These are phyloP conservation scores for Ctena decussata DNA, from an alignment of 2,888 invertebrate genomes.

Conservation along the genomic window DNA sequence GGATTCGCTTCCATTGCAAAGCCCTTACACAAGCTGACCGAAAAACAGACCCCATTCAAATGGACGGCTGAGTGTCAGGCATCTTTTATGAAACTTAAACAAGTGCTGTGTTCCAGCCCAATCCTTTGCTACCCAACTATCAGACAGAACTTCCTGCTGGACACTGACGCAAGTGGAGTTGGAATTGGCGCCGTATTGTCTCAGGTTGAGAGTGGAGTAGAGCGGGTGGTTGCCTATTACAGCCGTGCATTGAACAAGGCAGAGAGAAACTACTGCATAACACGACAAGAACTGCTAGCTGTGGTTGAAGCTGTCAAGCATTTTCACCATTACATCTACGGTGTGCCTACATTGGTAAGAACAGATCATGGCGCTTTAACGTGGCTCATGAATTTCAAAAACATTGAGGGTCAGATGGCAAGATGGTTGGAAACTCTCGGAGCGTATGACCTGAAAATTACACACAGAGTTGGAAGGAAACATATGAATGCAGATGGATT, in stretches of 20 bases:
- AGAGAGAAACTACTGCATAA: too few species aligned
- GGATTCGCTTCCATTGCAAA: conserved; percentile 3
- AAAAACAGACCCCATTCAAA: background rate
- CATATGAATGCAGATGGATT: conserved; percentile 2
- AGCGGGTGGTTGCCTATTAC: too few species aligned
- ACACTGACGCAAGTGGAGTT: too few species aligned
- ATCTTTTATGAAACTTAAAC: background rate
- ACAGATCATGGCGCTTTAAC: background rate
- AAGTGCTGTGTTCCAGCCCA: background rate
- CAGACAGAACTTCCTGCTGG: too few species aligned
- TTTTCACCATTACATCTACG: conserved; percentile 2
- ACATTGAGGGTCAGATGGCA: background rate
- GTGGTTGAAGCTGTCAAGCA: too few species aligned
- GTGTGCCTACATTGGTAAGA: background rate
- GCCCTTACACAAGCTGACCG: background rate
- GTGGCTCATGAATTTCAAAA: conserved; percentile 13
- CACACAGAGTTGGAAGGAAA: too few species aligned
- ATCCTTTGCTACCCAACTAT: background rate
- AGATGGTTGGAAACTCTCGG: conserved; percentile 6
- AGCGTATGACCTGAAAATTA: conserved; percentile 7
- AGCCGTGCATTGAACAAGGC: too few species aligned
- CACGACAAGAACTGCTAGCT: too few species aligned
- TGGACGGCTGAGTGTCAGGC: background rate
- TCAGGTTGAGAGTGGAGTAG: too few species aligned
- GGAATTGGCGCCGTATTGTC: too few species aligned